Conservation (phyloP, 1,140 invertebrate genomes). For the Drosophila truncata region DNA sequence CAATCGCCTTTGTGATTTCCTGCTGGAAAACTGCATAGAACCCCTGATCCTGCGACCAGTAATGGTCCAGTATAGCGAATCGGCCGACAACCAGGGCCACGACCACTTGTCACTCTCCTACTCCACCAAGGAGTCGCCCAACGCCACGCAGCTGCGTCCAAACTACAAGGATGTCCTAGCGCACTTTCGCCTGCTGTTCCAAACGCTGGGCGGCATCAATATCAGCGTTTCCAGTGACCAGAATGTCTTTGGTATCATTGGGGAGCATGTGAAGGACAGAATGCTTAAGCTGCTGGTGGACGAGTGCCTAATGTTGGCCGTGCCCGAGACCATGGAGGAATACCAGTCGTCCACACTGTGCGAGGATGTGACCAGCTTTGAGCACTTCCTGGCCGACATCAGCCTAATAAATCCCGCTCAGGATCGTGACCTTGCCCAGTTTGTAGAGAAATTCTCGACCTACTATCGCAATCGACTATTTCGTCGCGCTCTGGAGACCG, state of each 20-base stretch:
- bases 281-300: slow-evolving; percentile 90
- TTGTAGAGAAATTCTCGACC: slow-evolving; percentile 91
- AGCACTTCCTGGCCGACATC: slow-evolving; percentile 87
- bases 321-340: slow-evolving; percentile 91
- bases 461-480: slow-evolving; percentile 93
- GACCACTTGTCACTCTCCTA: slow-evolving; percentile 73
- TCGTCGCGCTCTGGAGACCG: slow-evolving; percentile 89
- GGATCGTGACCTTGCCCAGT: slow-evolving; percentile 88
- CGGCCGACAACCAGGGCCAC: slow-evolving; percentile 1
- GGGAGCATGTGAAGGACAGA: slow-evolving; percentile 87
- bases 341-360: slow-evolving; percentile 89
- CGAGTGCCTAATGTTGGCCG: slow-evolving; percentile 90
- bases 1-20: slow-evolving; percentile 64
- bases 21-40: slow-evolving; percentile 78
- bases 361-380: slow-evolving; percentile 89
- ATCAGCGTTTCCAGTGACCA: slow-evolving; percentile 85
- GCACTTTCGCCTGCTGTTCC: slow-evolving; percentile 88
- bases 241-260: slow-evolving; percentile 88
- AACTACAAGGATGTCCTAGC: slow-evolving; percentile 87
- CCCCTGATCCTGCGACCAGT: slow-evolving; percentile 76
- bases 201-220: slow-evolving; percentile 88
- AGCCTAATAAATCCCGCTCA: slow-evolving; percentile 76
- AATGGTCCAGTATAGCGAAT: slow-evolving; percentile 67
- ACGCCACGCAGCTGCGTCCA: slow-evolving; percentile 55
- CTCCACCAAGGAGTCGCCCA: slow-evolving; percentile 60